Evolutionary conservation across 2,888 invertebrate species (phyloP).

Genomic region (Agriopis leucophaearia): DNA sequence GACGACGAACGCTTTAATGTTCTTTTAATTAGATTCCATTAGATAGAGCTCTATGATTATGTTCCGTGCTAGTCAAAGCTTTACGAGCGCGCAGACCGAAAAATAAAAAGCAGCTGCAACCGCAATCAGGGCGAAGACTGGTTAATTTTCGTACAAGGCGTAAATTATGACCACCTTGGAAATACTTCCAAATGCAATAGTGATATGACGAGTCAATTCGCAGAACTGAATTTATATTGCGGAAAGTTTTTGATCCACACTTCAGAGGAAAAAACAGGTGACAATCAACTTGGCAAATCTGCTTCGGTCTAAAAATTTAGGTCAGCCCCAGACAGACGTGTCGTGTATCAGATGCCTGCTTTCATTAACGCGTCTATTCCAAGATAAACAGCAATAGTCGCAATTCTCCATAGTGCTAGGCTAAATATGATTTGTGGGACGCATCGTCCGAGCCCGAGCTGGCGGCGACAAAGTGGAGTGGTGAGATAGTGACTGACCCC

Average conservation of each 20-base stretch:
- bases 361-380: constrained; percentile 73
- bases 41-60: constrained; percentile 41
- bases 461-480: constrained; percentile 65
- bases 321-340: constrained; percentile 57
- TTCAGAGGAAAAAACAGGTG: constrained; percentile 48
- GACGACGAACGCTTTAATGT: constrained; percentile 47
- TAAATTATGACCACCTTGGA: constrained; percentile 32
- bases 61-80: constrained; percentile 38
- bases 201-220: constrained; percentile 32
- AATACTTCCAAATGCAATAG: constrained; percentile 30
- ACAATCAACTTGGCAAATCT: constrained; percentile 46
- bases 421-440: constrained; percentile 82
- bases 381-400: constrained; percentile 75
- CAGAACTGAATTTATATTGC: constrained; percentile 32
- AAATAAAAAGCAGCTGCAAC: constrained; percentile 45
- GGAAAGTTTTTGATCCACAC: constrained; percentile 39
- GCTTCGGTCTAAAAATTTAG: constrained; percentile 55
- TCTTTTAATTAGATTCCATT: constrained; percentile 48
- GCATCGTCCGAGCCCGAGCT: constrained; percentile 63
- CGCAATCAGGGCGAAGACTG: constrained; percentile 43
- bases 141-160: constrained; percentile 36
- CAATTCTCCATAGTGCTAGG: constrained; percentile 71
- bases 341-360: constrained; percentile 65
- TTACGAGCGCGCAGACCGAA: constrained; percentile 45
- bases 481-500: constrained; percentile 64